A percentile compares a stretch with the other conserved stretches of the same genome.
Conservation (phyloP, 2,888 invertebrate genomes). For the Phengaris alcon region DNA sequence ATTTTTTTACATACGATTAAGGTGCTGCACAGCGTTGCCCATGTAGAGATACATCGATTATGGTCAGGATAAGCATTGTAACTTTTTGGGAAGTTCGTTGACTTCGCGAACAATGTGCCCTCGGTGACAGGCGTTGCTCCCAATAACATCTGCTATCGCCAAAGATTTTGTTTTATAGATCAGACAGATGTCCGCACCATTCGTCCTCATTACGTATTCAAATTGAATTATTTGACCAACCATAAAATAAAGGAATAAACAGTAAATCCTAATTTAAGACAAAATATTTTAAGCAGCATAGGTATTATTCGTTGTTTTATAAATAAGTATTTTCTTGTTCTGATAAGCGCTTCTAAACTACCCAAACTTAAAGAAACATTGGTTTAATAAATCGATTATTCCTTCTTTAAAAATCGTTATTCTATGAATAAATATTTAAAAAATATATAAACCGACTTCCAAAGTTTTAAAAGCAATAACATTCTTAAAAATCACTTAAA, state of each 20-base stretch:
- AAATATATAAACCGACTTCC: too few relatives aligned
- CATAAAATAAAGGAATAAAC: background rate
- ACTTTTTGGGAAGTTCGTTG: slow-evolving; percentile 76
- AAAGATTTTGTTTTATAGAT: slow-evolving; percentile 63
- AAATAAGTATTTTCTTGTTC: too few relatives aligned
- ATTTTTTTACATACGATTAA: slow-evolving; percentile 62
- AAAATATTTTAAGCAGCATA: background rate
- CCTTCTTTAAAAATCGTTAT: background rate
- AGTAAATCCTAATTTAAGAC: background rate
- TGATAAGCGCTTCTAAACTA: too few relatives aligned
- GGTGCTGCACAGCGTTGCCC: slow-evolving; percentile 61
- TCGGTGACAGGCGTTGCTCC: slow-evolving; percentile 54
- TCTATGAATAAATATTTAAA: too few relatives aligned
- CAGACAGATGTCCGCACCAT: slow-evolving; percentile 50
- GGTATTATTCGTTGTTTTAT: too few relatives aligned
- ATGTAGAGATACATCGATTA: slow-evolving; percentile 75
- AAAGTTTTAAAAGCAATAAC: too few relatives aligned
- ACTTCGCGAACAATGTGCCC: slow-evolving; percentile 71
- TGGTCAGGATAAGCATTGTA: slow-evolving; percentile 73
- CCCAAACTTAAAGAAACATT: too few relatives aligned
- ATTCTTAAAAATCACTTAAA: too few relatives aligned
- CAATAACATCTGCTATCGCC: slow-evolving; percentile 62
- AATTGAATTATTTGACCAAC: slow-evolving; percentile 13
- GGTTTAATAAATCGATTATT: background rate
- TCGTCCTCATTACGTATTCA: slow-evolving; percentile 36